Percentiles rank a stretch among this genome's conserved stretches.
Conservation (phyloP, 2,888 invertebrate genomes). For the Hoplodrina ambigua region DNA sequence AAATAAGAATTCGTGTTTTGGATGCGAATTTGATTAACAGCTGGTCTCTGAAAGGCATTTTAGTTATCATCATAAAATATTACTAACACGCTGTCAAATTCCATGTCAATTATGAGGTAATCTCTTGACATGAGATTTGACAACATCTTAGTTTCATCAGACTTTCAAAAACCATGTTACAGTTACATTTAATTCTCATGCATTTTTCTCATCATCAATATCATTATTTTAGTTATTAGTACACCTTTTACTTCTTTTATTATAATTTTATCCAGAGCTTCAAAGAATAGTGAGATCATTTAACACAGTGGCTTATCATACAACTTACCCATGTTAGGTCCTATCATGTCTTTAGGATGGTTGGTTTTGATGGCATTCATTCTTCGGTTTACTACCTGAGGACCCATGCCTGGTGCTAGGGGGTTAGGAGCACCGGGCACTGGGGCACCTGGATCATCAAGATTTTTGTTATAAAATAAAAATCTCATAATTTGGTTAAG, state of each 20-base stretch:
- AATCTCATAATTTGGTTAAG: no score
- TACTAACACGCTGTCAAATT: slow-evolving; percentile 52
- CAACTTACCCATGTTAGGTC: slow-evolving; percentile 94
- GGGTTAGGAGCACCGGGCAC: slow-evolving; percentile 85
- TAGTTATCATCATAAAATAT: slow-evolving; percentile 15
- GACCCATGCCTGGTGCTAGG: slow-evolving; percentile 87
- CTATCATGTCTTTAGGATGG: slow-evolving; percentile 95
- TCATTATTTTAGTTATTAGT: background rate
- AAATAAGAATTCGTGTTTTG: slow-evolving; percentile 26
- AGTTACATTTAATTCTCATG: slow-evolving; percentile 32
- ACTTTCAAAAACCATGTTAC: slow-evolving; percentile 42
- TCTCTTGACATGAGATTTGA: slow-evolving; percentile 46
- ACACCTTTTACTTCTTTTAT: slow-evolving; percentile 25
- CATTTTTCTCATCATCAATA: slow-evolving; percentile 9
- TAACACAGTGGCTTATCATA: slow-evolving; percentile 16
- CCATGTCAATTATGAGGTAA: slow-evolving; percentile 30
- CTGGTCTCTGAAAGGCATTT: slow-evolving; percentile 26
- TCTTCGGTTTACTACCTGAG: slow-evolving; percentile 92
- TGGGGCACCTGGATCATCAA: slow-evolving; percentile 66
- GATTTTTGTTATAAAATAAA: background rate
- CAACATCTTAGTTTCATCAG: slow-evolving; percentile 39
- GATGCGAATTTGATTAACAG: slow-evolving; percentile 10
- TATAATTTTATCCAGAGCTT: slow-evolving; percentile 51
- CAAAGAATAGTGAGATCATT: slow-evolving; percentile 25
- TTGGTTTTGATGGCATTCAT: slow-evolving; percentile 97